A percentile compares a stretch with the other conserved stretches of the same genome.
These are phyloP conservation scores for Neodiprion fabricii DNA, from an alignment of 1,140 invertebrate genomes.

Conservation along the genomic window DNA sequence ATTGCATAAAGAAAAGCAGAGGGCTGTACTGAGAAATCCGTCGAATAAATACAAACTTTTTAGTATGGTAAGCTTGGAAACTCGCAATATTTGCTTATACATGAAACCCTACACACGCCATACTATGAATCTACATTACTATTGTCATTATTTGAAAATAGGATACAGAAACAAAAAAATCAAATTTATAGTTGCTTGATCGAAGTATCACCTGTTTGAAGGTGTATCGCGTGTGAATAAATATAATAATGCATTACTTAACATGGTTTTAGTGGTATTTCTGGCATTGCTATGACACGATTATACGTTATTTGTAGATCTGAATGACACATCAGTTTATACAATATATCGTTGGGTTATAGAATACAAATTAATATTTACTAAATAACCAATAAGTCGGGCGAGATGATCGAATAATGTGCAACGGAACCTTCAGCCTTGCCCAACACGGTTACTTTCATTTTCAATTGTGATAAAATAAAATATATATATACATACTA, in stretches of 20 bases:
- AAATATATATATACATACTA: slow-evolving; percentile 35
- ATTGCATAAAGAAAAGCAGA: background rate
- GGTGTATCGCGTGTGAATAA: background rate
- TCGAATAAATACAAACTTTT: background rate
- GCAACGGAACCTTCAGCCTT: slow-evolving; percentile 29
- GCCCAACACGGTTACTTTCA: slow-evolving; percentile 37
- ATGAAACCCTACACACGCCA: slow-evolving; percentile 39
- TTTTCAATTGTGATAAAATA: slow-evolving; percentile 50
- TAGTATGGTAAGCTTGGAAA: slow-evolving; percentile 33
- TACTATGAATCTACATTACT: slow-evolving; percentile 24
- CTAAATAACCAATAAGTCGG: background rate
- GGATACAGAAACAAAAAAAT: background rate
- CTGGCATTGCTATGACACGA: too few relatives aligned
- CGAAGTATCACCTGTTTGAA: background rate
- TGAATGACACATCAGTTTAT: background rate
- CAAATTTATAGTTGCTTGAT: slow-evolving; percentile 15
- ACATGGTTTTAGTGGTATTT: background rate
- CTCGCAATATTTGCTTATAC: slow-evolving; percentile 29
- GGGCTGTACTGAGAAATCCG: background rate
- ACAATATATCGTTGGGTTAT: background rate
- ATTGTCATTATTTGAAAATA: background rate
- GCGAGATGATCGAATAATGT: slow-evolving; percentile 20
- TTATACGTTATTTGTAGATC: background rate
- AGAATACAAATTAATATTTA: background rate
- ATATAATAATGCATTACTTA: too few relatives aligned